Base-by-base conservation (phyloP, 2,888 invertebrate genomes). In the Stenolophus ochropezus region DNA sequence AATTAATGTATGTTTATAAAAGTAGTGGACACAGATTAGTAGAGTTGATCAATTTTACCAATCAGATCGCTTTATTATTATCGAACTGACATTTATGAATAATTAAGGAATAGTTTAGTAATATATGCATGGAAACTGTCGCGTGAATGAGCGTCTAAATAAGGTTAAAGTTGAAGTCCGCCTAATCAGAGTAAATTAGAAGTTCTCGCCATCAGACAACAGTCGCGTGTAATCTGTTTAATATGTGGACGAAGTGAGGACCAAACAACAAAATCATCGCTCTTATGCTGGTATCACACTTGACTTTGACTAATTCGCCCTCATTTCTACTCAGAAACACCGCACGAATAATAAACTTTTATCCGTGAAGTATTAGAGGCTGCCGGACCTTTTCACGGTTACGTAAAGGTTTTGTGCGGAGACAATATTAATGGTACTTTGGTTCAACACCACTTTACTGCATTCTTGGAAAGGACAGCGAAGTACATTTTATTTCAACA, bases 301-400 rank as follows among this genome's bases (percentile, higher is more conserved):
- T 69, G 65, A 33, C 65, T 18, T 56, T 56, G 65, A 69, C 27
- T 33, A 33, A 69, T 33, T 33, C n/a, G 65, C 65, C 65, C 65
- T 69, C 65, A 69, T 69, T 69, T 69, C 5, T 18, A 33, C 27
- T 27, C 27, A n/a, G 25, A 23, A 25, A 25, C 61, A 61, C 61
- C n/a, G 0, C 14, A n/a, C 14, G 61, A 61, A 61, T 61, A 61
- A 61, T 61, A 61, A 61, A 14, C n/a, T n/a, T n/a, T n/a, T n/a
- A n/a, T n/a, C n/a, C n/a, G n/a, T n/a, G n/a, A n/a, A n/a, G n/a
- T n/a, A n/a, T n/a, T n/a, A n/a, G n/a, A n/a, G n/a, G n/a, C n/a
- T n/a, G n/a, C n/a, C n/a, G n/a, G n/a, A n/a, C n/a, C n/a, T n/a
- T n/a, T n/a, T n/a, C n/a, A n/a, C n/a, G n/a, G n/a, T n/a, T n/a